These are phyloP conservation scores for Diplodus puntazzo DNA, from an alignment of 2,797 vertebrate species.

Conservation along the genomic window DNA sequence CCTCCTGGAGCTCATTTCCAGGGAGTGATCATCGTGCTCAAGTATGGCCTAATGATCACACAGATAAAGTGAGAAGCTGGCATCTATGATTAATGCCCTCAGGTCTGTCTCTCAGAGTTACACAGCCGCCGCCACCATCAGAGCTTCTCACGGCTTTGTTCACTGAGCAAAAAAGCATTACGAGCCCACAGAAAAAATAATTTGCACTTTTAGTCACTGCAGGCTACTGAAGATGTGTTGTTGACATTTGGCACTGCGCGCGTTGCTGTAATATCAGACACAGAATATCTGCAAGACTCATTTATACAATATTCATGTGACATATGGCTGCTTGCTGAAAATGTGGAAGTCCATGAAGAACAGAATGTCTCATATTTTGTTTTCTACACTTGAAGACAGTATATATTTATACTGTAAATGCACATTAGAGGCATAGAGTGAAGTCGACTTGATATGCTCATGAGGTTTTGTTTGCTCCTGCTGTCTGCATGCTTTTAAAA, in stretches of 20 bases:
- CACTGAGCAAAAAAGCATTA: slow-evolving; percentile 21
- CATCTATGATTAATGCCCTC: slow-evolving; percentile 78
- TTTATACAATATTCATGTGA: not conserved
- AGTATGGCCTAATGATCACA: slow-evolving; percentile 80
- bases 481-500: not conserved
- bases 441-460: not conserved
- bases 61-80: slow-evolving; percentile 73
- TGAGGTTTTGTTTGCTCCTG: not conserved
- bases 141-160: slow-evolving; percentile 23
- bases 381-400: not conserved
- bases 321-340: not conserved
- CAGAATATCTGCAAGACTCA: not conserved
- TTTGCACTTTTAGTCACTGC: slow-evolving; percentile 25
- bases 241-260: not conserved
- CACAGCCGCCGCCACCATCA: slow-evolving; percentile 34
- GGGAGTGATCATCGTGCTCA: slow-evolving; percentile 76
- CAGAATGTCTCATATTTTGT: not conserved
- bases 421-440: not conserved
- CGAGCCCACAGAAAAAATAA: slow-evolving; percentile 16
- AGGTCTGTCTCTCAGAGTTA: slow-evolving; percentile 64
- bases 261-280: not conserved
- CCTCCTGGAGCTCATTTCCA: slow-evolving; percentile 82
- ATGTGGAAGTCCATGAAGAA: not conserved
- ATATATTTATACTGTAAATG: not conserved
- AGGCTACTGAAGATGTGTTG: not conserved